These are phyloP conservation scores for Micrasema longulum DNA, from an alignment of 1,140 invertebrate species.

Conservation along the genomic window DNA sequence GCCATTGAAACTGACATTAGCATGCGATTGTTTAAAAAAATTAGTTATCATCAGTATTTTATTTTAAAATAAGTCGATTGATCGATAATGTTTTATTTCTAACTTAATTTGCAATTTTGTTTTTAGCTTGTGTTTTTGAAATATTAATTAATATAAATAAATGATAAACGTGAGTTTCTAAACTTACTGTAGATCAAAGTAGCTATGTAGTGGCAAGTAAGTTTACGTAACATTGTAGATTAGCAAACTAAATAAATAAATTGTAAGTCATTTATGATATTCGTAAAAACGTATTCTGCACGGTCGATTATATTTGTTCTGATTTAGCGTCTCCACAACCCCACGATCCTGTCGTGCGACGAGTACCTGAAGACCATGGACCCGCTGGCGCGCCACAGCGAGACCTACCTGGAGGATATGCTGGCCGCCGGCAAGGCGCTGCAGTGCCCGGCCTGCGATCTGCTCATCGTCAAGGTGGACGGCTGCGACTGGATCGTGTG, in stretches of 20 bases:
- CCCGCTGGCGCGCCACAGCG: constrained; percentile 67
- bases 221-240: neutral
- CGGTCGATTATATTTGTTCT: neutral
- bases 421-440: constrained; percentile 87
- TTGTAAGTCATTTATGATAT: neutral
- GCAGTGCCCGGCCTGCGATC: constrained; percentile 84
- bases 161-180: too few relatives aligned
- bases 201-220: too few relatives aligned
- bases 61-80: too few relatives aligned
- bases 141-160: too few relatives aligned
- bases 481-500: constrained; percentile 96
- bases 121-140: too few relatives aligned
- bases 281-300: neutral
- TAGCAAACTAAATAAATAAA: neutral
- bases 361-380: constrained; percentile 81
- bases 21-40: too few relatives aligned
- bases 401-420: constrained; percentile 84
- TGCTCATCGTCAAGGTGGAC: constrained; percentile 92
- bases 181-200: too few relatives aligned
- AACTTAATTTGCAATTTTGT: too few relatives aligned
- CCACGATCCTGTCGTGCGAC: constrained; percentile 78
- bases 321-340: constrained; percentile 83
- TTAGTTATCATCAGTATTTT: too few relatives aligned
- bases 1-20: too few relatives aligned
- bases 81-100: too few relatives aligned